Conservation (phyloP, 2,797 vertebrate species). For the Aldrovandia affinis region DNA sequence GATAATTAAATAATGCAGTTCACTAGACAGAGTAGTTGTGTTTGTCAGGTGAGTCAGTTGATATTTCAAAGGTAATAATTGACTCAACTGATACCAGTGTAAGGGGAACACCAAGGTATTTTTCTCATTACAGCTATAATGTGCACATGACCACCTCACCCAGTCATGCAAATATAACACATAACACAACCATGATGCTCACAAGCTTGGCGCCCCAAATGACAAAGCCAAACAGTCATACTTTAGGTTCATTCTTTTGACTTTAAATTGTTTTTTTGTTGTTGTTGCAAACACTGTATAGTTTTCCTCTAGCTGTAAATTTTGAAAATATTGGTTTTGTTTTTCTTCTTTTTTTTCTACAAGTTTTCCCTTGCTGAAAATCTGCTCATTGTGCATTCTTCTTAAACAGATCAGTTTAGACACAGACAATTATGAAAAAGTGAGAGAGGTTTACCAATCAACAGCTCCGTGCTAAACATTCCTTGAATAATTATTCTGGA, state of each 20-base stretch:
- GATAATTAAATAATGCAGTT: conserved; percentile 20
- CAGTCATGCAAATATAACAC: neutral
- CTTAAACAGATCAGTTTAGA: neutral
- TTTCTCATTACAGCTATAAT: neutral
- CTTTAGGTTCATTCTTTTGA: neutral
- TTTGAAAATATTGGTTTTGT: neutral
- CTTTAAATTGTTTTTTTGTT: neutral
- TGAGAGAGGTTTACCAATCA: neutral
- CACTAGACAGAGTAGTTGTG: neutral
- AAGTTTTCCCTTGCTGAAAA: neutral
- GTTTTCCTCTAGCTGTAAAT: neutral
- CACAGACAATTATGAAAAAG: neutral
- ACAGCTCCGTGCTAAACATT: neutral
- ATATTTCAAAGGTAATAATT: neutral
- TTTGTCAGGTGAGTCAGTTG: conserved; percentile 10
- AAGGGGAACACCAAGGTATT: neutral
- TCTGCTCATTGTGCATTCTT: neutral
- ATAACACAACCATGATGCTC: neutral
- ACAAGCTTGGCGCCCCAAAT: neutral
- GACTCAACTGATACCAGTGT: neutral
- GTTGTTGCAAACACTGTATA: neutral
- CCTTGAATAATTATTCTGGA: neutral
- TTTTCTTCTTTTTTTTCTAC: neutral
- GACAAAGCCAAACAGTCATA: neutral
- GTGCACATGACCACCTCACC: neutral